A percentile compares a stretch with the other conserved stretches of the same genome.
These are phyloP conservation scores for Hassar affinis DNA, from an alignment of 2,113 vertebrate genomes.

Conservation along the genomic window DNA sequence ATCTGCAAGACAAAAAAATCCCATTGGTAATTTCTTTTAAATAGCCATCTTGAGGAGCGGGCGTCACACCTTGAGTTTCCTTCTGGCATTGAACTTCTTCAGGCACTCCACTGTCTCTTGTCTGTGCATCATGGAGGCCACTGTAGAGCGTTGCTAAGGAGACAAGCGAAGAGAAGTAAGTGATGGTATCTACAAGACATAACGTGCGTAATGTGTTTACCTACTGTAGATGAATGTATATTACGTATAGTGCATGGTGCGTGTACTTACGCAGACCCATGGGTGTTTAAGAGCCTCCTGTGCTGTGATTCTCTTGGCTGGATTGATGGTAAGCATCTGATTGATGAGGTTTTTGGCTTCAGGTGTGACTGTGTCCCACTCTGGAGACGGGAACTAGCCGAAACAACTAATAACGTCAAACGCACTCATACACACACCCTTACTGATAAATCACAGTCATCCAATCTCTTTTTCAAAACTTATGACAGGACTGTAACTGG, in stretches of 20 bases:
- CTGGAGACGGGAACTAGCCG: constrained; percentile 87
- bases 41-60: background rate
- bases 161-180: background rate
- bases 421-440: background rate
- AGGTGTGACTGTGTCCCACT: constrained; percentile 96
- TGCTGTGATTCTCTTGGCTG: constrained; percentile 94
- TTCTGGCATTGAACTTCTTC: constrained; percentile 97
- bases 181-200: background rate
- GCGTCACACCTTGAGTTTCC: constrained; percentile 90
- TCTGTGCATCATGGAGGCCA: constrained; percentile 99
- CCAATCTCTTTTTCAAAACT: background rate
- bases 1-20: background rate
- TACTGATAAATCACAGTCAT: background rate
- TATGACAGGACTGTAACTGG: background rate
- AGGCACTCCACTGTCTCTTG: constrained; percentile 97
- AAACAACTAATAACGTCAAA: constrained; percentile 6
- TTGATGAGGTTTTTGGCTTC: constrained; percentile 99
- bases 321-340: constrained; percentile 98
- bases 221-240: background rate
- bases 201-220: background rate
- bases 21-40: background rate
- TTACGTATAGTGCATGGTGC: background rate
- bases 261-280: constrained; percentile 97
- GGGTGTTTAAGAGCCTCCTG: constrained; percentile 96
- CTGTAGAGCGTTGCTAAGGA: constrained; percentile 92